Percentiles rank a stretch among this genome's conserved stretches.
Evolutionary conservation across 2,113 vertebrate species (phyloP).

Genomic region (Bettongia penicillata): DNA sequence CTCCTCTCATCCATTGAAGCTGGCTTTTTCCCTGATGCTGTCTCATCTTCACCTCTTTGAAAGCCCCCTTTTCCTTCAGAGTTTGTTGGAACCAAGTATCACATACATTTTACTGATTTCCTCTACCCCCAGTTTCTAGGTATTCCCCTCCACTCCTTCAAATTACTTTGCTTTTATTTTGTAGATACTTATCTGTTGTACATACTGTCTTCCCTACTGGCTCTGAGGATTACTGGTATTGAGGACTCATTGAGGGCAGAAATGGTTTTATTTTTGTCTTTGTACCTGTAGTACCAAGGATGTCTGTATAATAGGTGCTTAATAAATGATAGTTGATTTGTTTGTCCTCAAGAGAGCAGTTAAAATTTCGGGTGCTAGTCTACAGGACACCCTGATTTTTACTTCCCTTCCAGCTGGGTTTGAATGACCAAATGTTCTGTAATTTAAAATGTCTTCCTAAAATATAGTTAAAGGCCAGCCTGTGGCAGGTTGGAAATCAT

Average conservation of each 20-base stretch:
- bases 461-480: not conserved
- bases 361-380: not conserved
- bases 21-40: too few relatives aligned
- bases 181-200: not conserved
- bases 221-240: not conserved
- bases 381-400: not conserved
- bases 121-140: too few relatives aligned
- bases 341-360: not conserved
- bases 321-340: not conserved
- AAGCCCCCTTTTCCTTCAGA: too few relatives aligned
- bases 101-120: too few relatives aligned
- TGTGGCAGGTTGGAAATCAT: not conserved
- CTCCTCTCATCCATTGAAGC: too few relatives aligned
- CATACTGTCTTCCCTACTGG: not conserved
- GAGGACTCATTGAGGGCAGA: not conserved
- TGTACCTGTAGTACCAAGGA: not conserved
- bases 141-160: too few relatives aligned
- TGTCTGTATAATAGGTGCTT: not conserved
- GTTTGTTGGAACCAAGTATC: too few relatives aligned
- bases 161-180: too few relatives aligned
- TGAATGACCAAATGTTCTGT: not conserved
- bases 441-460: not conserved
- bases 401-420: not conserved
- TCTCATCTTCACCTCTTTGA: too few relatives aligned
- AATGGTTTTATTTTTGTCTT: not conserved